A percentile compares a stretch with the other conserved stretches of the same genome.
Evolutionary conservation across 2,113 vertebrate genomes (phyloP).

Genomic region (Microcebus tavaratra): DNA sequence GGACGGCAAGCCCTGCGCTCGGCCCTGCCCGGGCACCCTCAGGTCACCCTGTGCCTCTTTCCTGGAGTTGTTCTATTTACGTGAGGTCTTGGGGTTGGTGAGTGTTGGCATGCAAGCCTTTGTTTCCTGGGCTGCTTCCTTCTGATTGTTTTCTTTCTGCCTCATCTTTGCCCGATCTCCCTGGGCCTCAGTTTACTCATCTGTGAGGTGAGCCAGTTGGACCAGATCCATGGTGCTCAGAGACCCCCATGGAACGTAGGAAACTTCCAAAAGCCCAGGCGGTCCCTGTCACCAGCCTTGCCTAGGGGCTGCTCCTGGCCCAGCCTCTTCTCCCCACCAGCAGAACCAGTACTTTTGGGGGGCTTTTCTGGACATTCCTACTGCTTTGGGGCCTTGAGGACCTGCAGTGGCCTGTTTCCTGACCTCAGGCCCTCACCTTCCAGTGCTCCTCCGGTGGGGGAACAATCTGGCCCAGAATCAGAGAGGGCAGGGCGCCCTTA

Average conservation of each 20-base stretch:
- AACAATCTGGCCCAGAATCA: background rate
- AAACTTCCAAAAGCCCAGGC: background rate
- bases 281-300: background rate
- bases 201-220: background rate
- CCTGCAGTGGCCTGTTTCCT: background rate
- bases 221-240: background rate
- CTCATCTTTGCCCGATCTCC: background rate
- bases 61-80: background rate
- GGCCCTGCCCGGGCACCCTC: accelerated
- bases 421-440: background rate
- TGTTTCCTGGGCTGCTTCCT: background rate
- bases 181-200: background rate
- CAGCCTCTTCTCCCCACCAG: background rate
- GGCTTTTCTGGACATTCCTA: background rate
- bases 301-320: background rate
- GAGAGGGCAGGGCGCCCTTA: background rate
- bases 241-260: background rate
- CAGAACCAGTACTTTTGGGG: background rate
- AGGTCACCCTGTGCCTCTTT: background rate
- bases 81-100: background rate
- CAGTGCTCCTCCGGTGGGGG: background rate
- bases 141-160: background rate
- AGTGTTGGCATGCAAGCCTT: background rate
- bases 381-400: background rate
- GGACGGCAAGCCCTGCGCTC: background rate